These are phyloP conservation scores for Paracanthobrama guichenoti DNA, from an alignment of 2,113 vertebrate genomes.

Conservation along the genomic window DNA sequence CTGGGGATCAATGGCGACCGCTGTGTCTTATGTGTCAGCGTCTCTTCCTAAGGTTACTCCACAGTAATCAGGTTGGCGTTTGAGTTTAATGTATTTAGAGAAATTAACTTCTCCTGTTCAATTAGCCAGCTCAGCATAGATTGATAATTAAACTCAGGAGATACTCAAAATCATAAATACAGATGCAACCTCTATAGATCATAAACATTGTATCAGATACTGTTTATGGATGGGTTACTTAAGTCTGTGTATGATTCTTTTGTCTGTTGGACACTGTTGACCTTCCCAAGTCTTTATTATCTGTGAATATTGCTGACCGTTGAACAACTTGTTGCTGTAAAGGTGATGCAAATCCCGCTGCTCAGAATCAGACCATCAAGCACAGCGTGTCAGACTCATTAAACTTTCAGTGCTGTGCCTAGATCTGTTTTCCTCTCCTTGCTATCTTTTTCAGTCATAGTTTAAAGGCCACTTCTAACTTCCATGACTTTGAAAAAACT, in stretches of 20 bases:
- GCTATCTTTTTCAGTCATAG: slow-evolving; percentile 22
- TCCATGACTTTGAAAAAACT: slow-evolving; percentile 16
- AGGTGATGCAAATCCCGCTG: neutral
- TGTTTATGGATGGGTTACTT: neutral
- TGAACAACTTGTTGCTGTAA: neutral
- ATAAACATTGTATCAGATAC: neutral
- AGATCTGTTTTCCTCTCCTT: slow-evolving; percentile 27
- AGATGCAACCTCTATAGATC: neutral
- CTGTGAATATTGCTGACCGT: neutral
- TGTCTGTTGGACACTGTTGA: neutral
- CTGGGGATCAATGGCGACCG: neutral
- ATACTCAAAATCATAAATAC: neutral
- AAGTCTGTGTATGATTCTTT: neutral
- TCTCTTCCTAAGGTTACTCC: slow-evolving; percentile 11
- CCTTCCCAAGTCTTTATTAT: neutral
- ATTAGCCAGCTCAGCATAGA: neutral
- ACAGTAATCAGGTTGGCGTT: neutral
- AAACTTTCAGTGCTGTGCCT: slow-evolving; percentile 28
- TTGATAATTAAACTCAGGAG: neutral
- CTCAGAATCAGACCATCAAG: neutral
- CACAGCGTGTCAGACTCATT: slow-evolving; percentile 23
- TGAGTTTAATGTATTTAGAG: neutral
- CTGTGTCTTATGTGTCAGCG: slow-evolving; percentile 5
- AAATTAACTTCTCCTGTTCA: neutral
- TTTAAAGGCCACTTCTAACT: slow-evolving; percentile 16